Percentiles rank a stretch among this genome's conserved stretches.
Evolutionary conservation across 1,140 invertebrate genomes (phyloP).

Genomic region (Adelges cooleyi): DNA sequence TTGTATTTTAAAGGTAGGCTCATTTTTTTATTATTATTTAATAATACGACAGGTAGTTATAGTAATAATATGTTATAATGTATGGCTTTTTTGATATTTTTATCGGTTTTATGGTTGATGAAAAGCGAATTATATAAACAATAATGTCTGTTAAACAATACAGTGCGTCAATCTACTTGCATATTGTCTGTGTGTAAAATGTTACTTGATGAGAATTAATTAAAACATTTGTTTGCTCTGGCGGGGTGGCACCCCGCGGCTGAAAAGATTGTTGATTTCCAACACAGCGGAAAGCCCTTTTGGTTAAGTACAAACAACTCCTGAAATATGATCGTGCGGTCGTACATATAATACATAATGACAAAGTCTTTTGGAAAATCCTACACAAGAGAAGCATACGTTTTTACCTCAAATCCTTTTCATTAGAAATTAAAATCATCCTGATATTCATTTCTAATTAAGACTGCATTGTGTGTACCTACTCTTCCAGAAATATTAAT

Average conservation of each 20-base stretch:
- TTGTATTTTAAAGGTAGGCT: too few relatives aligned
- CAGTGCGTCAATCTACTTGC: not conserved
- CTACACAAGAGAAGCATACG: too few relatives aligned
- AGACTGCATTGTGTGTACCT: too few relatives aligned
- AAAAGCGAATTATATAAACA: not conserved
- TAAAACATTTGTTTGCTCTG: slow-evolving; percentile 24
- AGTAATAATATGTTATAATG: too few relatives aligned
- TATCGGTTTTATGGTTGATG: not conserved
- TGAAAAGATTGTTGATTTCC: slow-evolving; percentile 23
- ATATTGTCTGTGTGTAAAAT: not conserved
- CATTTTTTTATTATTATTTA: too few relatives aligned
- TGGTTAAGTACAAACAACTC: slow-evolving; percentile 14
- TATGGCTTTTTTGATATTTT: too few relatives aligned
- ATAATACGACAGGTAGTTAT: too few relatives aligned
- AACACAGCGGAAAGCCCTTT: not conserved
- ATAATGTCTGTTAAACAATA: slow-evolving; percentile 1
- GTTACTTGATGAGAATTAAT: slow-evolving; percentile 1
- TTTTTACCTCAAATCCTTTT: too few relatives aligned
- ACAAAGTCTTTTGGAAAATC: too few relatives aligned
- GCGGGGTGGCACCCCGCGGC: slow-evolving; percentile 9
- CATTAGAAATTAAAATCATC: too few relatives aligned
- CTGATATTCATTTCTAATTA: too few relatives aligned
- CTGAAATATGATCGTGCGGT: slow-evolving; percentile 1
- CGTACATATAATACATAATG: not conserved
- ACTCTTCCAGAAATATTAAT: too few relatives aligned